These are phyloP conservation scores for Eriocheir sinensis DNA, from an alignment of 1,140 invertebrate species.

Conservation along the genomic window DNA sequence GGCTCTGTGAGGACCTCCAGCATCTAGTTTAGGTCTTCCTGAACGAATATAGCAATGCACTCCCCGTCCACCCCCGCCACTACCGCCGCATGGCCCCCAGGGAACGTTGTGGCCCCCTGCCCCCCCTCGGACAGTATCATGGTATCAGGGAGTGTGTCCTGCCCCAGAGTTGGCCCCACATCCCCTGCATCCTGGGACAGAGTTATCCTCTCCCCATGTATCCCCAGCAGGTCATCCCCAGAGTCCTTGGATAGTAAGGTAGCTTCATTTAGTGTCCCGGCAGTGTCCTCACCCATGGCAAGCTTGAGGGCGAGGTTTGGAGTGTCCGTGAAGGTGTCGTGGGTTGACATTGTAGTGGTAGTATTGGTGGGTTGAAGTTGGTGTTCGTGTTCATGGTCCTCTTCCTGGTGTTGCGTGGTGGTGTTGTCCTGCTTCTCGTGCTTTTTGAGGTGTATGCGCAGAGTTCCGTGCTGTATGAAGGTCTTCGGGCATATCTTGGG, in stretches of 20 bases:
- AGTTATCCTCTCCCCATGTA: neutral
- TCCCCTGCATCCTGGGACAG: neutral
- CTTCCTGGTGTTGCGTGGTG: too few relatives aligned
- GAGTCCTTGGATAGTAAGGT: neutral
- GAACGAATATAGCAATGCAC: constrained; percentile 71
- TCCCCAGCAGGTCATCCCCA: neutral
- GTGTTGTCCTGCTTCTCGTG: constrained; percentile 75
- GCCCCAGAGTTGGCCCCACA: neutral
- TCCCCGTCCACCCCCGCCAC: constrained; percentile 64
- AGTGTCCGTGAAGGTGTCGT: neutral
- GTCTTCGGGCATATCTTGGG: constrained; percentile 68
- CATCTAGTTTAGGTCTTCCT: constrained; percentile 56
- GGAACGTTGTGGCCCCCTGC: constrained; percentile 11
- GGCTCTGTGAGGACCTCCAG: too few relatives aligned
- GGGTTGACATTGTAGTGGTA: neutral
- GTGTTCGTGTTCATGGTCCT: too few relatives aligned
- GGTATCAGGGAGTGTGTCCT: constrained; percentile 34
- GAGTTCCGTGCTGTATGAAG: constrained; percentile 74
- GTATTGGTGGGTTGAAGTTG: neutral
- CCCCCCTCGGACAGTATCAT: constrained; percentile 54
- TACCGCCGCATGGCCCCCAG: constrained; percentile 32
- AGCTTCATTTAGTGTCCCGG: neutral
- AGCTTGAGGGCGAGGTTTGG: neutral
- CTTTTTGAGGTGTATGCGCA: constrained; percentile 76
- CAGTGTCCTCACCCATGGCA: neutral